These are phyloP conservation scores for Brachionus rubens DNA, from an alignment of 1,140 invertebrate genomes.

Conservation along the genomic window DNA sequence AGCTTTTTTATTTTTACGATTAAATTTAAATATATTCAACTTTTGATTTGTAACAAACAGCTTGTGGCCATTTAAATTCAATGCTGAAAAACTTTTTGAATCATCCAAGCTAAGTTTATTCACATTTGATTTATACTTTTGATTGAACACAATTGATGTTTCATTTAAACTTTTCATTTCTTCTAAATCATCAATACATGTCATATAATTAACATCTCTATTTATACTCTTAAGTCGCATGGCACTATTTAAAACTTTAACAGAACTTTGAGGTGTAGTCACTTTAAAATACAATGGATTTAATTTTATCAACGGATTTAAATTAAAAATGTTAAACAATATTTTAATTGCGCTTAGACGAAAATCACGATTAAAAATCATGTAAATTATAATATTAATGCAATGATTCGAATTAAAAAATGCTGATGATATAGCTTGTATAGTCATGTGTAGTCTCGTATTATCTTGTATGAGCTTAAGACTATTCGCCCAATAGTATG, in stretches of 20 bases:
- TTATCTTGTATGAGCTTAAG: not conserved
- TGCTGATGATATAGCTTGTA: slow-evolving; percentile 32
- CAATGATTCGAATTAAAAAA: slow-evolving; percentile 45
- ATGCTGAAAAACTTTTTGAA: not conserved
- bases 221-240: slow-evolving; percentile 1
- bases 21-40: slow-evolving; percentile 16
- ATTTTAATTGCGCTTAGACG: not conserved
- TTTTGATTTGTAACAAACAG: not conserved
- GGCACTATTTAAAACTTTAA: not conserved
- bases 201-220: not conserved
- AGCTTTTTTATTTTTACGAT: not conserved
- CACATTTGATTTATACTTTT: not conserved
- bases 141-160: not conserved
- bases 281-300: slow-evolving; percentile 13
- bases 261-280: not conserved
- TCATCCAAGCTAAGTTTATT: not conserved
- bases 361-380: slow-evolving; percentile 35
- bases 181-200: not conserved
- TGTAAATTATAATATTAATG: slow-evolving; percentile 32
- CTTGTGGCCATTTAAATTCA: slow-evolving; percentile 27
- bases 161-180: not conserved
- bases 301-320: slow-evolving; percentile 14
- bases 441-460: slow-evolving; percentile 1
- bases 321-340: slow-evolving; percentile 35
- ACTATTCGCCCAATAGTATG: slow-evolving; percentile 27